Evolutionary conservation across 2,797 vertebrate genomes (phyloP), one percentile per base, ranked within the genome.

Genomic region (Poeciliopsis turneri): DNA sequence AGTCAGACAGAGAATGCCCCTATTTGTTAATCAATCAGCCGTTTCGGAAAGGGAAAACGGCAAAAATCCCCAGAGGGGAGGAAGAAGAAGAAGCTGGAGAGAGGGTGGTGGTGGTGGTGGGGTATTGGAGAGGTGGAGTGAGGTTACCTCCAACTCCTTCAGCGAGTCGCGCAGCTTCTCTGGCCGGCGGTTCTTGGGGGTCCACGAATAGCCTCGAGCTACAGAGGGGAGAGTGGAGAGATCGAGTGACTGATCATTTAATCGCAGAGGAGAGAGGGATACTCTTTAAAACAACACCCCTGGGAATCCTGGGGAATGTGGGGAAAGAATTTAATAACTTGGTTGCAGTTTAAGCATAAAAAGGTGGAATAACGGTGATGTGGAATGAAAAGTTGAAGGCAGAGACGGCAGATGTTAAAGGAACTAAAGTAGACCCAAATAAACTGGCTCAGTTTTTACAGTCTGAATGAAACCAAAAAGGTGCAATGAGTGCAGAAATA

Each of bases 91-190:
- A 91, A 76, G 86, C 47, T 8, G 16, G 74, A 61, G 78, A 72
- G 80, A 64, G 84, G 49, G 49, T 53, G 49, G 49, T 53, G 49
- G 73, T 70, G 74, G 73, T 70, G 74, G 41, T 43, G 78, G 75
- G n/a, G 82, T 12, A 41, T 28, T 47, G 72, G 49, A 53, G 49
- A 39, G 59, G 68, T 30, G n/a, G 92, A 79, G 74, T 36, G 41
- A 4, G 91, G 93, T 83, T 96, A 99, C 98, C 98, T 99, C 98
- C 16, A 99, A 89, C 92, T 99, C 98, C 95, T 95, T 97, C 85
- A 99, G 96, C 70, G 95, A 94, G 90, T 99, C 97, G 75, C 96
- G 95, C 78, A 99, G 96, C 94, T 96, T 99, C 94, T 98, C 97
- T 2, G 96, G 95, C 71, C 97, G 94, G 91, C 94, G 97, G 92